Percentiles rank a stretch among this genome's conserved stretches.
phyloP scores from a whole-genome alignment of 2,888 invertebrate genomes.

The Spatulosminthurus flaviceps region DNA sequence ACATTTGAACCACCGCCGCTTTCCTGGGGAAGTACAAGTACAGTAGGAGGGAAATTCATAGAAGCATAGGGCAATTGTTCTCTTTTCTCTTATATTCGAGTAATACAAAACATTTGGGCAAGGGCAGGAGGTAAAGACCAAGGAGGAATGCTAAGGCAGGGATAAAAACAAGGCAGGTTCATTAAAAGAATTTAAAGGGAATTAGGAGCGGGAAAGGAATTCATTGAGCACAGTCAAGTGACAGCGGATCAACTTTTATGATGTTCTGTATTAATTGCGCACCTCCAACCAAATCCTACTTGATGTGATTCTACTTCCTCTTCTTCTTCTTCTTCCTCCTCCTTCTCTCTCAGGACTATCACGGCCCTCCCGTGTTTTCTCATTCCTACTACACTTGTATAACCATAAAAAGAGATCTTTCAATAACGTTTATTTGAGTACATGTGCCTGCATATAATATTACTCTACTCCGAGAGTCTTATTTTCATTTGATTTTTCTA shows the following conservation, averaged over 20 bases:
- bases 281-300: constrained; percentile 58
- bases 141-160: constrained; percentile 22
- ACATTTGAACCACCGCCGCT: not conserved
- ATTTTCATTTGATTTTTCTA: no score
- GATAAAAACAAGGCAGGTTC: constrained; percentile 62
- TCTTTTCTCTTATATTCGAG: no score
- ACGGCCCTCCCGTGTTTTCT: not conserved
- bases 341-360: not conserved
- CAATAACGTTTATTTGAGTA: no score
- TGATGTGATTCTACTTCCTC: constrained; percentile 53
- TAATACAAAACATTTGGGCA: no score
- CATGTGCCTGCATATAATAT: no score
- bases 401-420: no score
- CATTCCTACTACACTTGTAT: no score
- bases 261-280: constrained; percentile 63
- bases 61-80: no score
- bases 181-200: constrained; percentile 64
- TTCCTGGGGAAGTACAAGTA: not conserved
- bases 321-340: constrained; percentile 41
- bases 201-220: constrained; percentile 62
- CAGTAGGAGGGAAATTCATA: not conserved
- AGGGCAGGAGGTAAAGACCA: no score
- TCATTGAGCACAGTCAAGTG: constrained; percentile 58
- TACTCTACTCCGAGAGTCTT: no score
- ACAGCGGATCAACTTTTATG: constrained; percentile 64